Conservation (phyloP, 2,888 invertebrate genomes). For the Ametastegia equiseti region DNA sequence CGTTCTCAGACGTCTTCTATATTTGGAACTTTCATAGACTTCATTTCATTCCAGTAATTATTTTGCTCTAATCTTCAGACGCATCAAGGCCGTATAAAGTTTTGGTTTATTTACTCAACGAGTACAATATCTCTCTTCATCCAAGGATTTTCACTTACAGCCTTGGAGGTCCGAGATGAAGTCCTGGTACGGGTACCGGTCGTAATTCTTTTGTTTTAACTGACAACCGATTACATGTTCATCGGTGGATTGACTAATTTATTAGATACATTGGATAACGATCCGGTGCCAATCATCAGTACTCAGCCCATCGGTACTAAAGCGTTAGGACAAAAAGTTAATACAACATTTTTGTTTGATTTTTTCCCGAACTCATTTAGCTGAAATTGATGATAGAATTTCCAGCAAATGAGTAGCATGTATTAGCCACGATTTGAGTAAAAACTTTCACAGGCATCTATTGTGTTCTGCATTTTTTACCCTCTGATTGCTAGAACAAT, state of each 20-base stretch:
- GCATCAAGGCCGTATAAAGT: conserved; percentile 9
- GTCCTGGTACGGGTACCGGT: background rate
- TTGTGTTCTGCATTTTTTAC: background rate
- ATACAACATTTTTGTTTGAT: background rate
- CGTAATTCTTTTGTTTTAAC: conserved; percentile 13
- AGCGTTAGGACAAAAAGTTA: background rate
- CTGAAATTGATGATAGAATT: too few relatives aligned
- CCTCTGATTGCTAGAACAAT: background rate
- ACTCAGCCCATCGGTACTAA: background rate
- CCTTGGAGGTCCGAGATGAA: conserved; percentile 20
- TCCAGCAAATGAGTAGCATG: too few relatives aligned
- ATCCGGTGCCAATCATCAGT: background rate
- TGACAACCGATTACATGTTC: background rate
- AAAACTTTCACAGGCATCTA: too few relatives aligned
- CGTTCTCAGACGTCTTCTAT: background rate
- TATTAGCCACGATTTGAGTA: too few relatives aligned
- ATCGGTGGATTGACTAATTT: conserved; percentile 2
- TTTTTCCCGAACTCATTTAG: too few relatives aligned
- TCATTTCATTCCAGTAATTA: background rate
- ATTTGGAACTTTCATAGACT: background rate
- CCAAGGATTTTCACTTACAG: background rate
- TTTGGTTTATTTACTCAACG: conserved; percentile 1
- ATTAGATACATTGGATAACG: background rate
- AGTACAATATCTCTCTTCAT: conserved; percentile 11
- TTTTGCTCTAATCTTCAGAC: background rate